These are phyloP conservation scores for Plutella xylostella DNA, from an alignment of 2,888 invertebrate species.

Conservation along the genomic window DNA sequence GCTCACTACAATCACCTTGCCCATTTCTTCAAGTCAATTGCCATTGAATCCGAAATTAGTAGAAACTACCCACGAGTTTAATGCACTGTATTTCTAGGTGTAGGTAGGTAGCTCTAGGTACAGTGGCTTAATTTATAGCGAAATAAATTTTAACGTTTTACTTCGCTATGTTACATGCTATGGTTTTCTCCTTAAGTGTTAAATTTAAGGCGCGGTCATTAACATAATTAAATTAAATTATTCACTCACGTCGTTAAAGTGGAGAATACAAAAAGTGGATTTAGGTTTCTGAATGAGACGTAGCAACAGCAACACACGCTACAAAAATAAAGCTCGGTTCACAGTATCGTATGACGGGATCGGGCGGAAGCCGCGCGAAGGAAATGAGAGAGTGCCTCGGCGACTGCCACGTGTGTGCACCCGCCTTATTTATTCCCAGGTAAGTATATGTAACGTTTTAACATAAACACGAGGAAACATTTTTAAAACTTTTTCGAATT, in stretches of 20 bases:
- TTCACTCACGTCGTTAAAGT: neutral
- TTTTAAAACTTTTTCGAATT: too few species aligned
- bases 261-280: neutral
- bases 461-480: too few species aligned
- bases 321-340: slow-evolving; percentile 1
- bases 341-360: slow-evolving; percentile 26
- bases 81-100: neutral
- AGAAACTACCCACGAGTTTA: slow-evolving; percentile 8
- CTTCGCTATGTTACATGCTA: neutral
- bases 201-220: neutral
- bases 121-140: neutral
- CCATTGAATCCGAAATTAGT: slow-evolving; percentile 29
- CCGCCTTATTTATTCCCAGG: slow-evolving; percentile 6
- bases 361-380: slow-evolving; percentile 32
- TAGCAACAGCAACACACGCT: too few species aligned
- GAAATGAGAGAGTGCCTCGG: slow-evolving; percentile 27
- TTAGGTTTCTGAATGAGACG: too few species aligned
- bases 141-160: neutral
- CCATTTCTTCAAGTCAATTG: slow-evolving; percentile 39
- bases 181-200: neutral
- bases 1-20: slow-evolving; percentile 22
- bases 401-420: slow-evolving; percentile 2
- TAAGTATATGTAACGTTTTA: too few species aligned
- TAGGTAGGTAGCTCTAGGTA: neutral
- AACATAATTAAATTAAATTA: neutral